Base-by-base conservation (phyloP, 1,140 invertebrate genomes). In the Bathynomus jamesi region DNA sequence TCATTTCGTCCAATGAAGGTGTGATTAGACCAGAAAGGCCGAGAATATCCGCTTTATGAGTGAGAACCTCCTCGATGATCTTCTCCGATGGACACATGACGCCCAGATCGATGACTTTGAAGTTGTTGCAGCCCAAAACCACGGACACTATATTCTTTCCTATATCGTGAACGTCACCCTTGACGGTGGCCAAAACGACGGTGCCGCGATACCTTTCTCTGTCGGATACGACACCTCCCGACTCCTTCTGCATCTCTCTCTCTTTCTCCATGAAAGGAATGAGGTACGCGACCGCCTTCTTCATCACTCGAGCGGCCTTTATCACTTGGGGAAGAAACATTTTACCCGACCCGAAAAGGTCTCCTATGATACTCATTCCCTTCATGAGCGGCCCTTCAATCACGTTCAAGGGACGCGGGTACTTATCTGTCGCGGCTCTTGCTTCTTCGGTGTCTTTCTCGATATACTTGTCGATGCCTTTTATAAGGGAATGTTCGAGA, bases 141-240 rank as follows among this genome's bases (percentile, higher is more conserved):
- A 89, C 87, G 67, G 78, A 85, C 17, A 88, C 87, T 78, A 88
- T 89, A 78, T 89, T 89, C 78, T 88, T 88, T 21, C 87, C 87
- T 81, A 89, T 89, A 78, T 89, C 87, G 80, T 88, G 87, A 3
- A 89, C 87, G 81, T 88, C 87, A 28, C 87, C 87, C 80, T 88
- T 88, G 10, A 88, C 87, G 17, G 87, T 88, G 2, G 87, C 87
- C 65, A 88, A 75, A 5, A 89, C 83, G 46, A 88, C 82, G 11
- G 83, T 86, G 0, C 87, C 86, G 61, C 78, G 79, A 79, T 83
- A 85, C 17, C 80, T 80, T 70, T 80, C 81, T 70, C 61, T 71
- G 61, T 75, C 40, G 32, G 63, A 61, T 40, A 69, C 31, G 25
- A 25, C 68, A 5, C 72, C 75, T 2, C 31, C 61, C 24, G 31